Percentiles rank a stretch among this genome's conserved stretches.
These are phyloP conservation scores for Argopecten irradians DNA, from an alignment of 1,140 invertebrate species.

Conservation along the genomic window DNA sequence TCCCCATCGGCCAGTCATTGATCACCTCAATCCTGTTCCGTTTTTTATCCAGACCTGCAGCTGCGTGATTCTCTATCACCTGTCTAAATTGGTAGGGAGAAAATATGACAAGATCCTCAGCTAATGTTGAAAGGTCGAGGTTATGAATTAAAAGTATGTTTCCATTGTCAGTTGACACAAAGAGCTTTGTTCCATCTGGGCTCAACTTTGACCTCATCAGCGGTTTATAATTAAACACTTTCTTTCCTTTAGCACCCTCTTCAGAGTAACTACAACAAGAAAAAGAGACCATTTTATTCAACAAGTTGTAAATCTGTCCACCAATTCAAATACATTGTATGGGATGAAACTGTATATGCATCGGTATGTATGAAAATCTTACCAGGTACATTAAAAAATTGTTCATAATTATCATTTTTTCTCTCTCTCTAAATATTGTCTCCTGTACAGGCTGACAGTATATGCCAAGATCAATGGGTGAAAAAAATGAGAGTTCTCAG, in stretches of 20 bases:
- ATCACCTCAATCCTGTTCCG: constrained; percentile 93
- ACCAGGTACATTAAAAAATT: too few relatives aligned
- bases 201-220: constrained; percentile 92
- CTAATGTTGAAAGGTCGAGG: constrained; percentile 87
- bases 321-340: not conserved
- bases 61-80: constrained; percentile 64
- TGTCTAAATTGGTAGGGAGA: constrained; percentile 77
- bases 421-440: too few relatives aligned
- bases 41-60: constrained; percentile 82
- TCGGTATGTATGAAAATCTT: too few relatives aligned
- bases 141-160: constrained; percentile 94
- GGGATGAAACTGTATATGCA: too few relatives aligned
- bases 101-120: constrained; percentile 85
- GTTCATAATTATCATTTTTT: too few relatives aligned
- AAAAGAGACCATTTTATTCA: constrained; percentile 17
- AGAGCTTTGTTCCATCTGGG: constrained; percentile 90
- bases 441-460: too few relatives aligned
- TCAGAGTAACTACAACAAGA: constrained; percentile 46
- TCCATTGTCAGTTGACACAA: constrained; percentile 92
- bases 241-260: constrained; percentile 44
- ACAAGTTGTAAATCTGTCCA: not conserved
- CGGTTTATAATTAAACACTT: constrained; percentile 48
- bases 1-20: constrained; percentile 89
- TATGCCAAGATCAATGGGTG: too few relatives aligned
- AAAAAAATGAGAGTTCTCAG: too few relatives aligned